Percentiles rank a stretch among this genome's conserved stretches.
phyloP scores from a whole-genome alignment of 2,888 invertebrate species.

The Tetragonula carbonaria region DNA sequence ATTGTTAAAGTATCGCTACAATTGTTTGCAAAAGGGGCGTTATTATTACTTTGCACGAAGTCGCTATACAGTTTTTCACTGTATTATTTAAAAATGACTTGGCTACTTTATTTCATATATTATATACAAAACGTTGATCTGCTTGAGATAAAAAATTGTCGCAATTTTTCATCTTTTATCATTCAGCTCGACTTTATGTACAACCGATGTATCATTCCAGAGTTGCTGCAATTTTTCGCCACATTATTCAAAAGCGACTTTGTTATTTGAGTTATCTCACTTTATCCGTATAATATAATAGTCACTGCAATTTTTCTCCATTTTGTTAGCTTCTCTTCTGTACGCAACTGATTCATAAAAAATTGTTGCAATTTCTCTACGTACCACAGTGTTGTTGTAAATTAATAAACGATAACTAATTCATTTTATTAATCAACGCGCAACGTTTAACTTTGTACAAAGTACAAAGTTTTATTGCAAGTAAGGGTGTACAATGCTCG shows the following conservation, averaged over 20 bases:
- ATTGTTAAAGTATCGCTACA: not conserved
- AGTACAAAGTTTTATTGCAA: too few species aligned
- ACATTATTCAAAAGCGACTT: not conserved
- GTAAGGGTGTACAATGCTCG: not conserved
- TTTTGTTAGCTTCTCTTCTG: too few species aligned
- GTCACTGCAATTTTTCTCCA: too few species aligned
- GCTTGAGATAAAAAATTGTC: not conserved
- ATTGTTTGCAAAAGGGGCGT: not conserved
- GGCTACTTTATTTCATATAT: not conserved
- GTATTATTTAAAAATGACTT: not conserved
- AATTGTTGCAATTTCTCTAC: not conserved
- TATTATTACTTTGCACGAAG: not conserved
- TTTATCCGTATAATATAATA: not conserved
- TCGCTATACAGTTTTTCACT: too few species aligned
- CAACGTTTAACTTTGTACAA: not conserved
- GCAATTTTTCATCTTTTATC: not conserved
- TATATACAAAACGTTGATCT: not conserved
- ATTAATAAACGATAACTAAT: not conserved
- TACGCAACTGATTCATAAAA: not conserved
- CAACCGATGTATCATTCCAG: not conserved
- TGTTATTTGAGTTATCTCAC: not conserved
- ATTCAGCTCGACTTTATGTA: not conserved
- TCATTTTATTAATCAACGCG: not conserved
- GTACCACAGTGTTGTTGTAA: not conserved
- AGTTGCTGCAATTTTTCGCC: not conserved